phyloP scores from a whole-genome alignment of 2,113 vertebrate genomes.

The Fulica atra region DNA sequence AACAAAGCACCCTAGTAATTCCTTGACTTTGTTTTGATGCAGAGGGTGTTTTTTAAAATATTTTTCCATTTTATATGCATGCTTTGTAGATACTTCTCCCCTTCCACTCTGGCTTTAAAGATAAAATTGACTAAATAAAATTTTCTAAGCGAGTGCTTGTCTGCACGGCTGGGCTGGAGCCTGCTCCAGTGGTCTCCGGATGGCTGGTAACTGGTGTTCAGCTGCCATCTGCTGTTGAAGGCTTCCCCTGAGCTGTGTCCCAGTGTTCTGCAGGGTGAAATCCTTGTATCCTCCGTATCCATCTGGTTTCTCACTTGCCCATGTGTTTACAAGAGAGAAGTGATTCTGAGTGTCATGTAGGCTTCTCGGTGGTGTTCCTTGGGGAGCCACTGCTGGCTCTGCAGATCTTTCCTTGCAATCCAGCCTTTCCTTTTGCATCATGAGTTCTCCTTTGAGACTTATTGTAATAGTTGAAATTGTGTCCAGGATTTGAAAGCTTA shows the following conservation, averaged over 20 bases:
- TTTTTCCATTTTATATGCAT: neutral
- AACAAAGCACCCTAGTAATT: neutral
- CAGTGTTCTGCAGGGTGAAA: neutral
- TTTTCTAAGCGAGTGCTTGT: neutral
- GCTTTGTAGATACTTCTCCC: neutral
- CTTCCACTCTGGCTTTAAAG: neutral
- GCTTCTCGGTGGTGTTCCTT: neutral
- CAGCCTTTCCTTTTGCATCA: neutral
- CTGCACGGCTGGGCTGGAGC: neutral
- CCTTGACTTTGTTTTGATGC: neutral
- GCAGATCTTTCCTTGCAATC: neutral
- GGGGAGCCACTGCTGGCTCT: neutral
- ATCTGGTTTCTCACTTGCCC: neutral
- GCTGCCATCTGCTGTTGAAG: constrained; percentile 8
- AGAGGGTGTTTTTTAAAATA: neutral
- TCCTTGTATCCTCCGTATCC: neutral
- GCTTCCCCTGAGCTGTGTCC: neutral
- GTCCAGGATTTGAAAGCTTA: neutral
- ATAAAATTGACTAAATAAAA: neutral
- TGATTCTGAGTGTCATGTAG: neutral
- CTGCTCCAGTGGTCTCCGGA: accelerated
- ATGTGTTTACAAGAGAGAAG: neutral
- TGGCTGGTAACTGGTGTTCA: neutral
- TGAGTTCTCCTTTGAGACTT: neutral
- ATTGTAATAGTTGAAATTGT: neutral